These are phyloP conservation scores for Gadopsis marmoratus DNA, from an alignment of 2,797 vertebrate genomes.

Conservation along the genomic window DNA sequence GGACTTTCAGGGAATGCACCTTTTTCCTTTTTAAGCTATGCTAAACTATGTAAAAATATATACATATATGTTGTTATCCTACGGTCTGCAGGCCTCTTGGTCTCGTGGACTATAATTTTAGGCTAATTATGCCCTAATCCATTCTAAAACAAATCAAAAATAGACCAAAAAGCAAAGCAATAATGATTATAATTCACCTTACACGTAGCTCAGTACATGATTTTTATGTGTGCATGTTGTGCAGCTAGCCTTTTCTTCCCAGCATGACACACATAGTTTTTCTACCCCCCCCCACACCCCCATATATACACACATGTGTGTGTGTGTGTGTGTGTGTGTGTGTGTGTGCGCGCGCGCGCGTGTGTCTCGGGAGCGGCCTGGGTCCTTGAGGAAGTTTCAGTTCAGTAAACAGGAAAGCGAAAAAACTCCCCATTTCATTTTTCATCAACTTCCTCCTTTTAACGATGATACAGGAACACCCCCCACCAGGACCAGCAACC, in stretches of 20 bases:
- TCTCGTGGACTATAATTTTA: neutral
- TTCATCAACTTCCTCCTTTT: constrained; percentile 87
- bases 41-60: neutral
- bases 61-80: neutral
- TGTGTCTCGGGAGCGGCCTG: constrained; percentile 25
- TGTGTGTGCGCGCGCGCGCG: constrained; percentile 11
- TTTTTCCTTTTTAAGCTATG: neutral
- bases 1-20: neutral
- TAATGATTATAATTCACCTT: neutral
- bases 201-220: neutral
- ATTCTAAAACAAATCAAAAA: neutral
- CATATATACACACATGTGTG: neutral
- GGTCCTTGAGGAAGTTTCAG: constrained; percentile 85
- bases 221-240: neutral
- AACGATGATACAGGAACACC: constrained; percentile 72
- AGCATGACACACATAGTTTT: constrained; percentile 13
- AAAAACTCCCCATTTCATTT: constrained; percentile 85
- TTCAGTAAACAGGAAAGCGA: constrained; percentile 93
- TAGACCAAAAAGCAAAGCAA: neutral
- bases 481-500: neutral
- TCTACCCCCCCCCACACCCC: neutral
- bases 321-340: constrained; percentile 28
- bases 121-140: neutral
- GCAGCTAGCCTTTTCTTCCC: neutral
- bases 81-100: neutral